Evolutionary conservation across 1,140 invertebrate genomes (phyloP).

Genomic region (Helicoverpa armigera): DNA sequence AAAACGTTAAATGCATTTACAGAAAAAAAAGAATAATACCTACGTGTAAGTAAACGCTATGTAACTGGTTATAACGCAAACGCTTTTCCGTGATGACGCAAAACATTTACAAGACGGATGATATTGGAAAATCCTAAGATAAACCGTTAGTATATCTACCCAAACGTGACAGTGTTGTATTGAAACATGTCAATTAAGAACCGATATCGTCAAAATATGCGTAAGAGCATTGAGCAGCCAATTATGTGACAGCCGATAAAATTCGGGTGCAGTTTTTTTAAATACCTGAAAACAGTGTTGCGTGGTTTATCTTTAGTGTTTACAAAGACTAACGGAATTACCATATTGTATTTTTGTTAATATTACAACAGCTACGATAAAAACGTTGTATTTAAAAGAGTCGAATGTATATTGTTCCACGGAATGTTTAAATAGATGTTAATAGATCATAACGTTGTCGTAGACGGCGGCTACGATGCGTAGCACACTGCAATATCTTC

Average conservation of each 20-base stretch:
- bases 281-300: too few species aligned
- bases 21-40: conserved; percentile 7
- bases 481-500: not conserved
- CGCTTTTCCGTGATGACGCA: conserved; percentile 17
- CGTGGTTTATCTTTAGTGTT: too few species aligned
- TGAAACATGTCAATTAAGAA: conserved; percentile 1
- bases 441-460: not conserved
- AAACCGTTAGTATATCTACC: not conserved
- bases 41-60: not conserved
- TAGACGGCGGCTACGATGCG: not conserved
- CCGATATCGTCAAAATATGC: conserved; percentile 8
- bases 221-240: not conserved
- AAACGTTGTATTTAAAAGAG: too few species aligned
- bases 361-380: too few species aligned
- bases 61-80: not conserved
- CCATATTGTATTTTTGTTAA: too few species aligned
- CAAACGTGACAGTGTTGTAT: not conserved
- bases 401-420: too few species aligned
- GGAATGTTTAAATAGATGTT: not conserved
- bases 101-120: not conserved
- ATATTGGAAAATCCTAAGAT: conserved; percentile 27
- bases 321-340: too few species aligned
- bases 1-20: not conserved
- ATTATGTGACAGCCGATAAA: not conserved
- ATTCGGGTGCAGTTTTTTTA: too few species aligned